A percentile compares a stretch with the other conserved stretches of the same genome.
These are phyloP conservation scores for Coleophora flavipennella DNA, from an alignment of 2,888 invertebrate species.

Conservation along the genomic window DNA sequence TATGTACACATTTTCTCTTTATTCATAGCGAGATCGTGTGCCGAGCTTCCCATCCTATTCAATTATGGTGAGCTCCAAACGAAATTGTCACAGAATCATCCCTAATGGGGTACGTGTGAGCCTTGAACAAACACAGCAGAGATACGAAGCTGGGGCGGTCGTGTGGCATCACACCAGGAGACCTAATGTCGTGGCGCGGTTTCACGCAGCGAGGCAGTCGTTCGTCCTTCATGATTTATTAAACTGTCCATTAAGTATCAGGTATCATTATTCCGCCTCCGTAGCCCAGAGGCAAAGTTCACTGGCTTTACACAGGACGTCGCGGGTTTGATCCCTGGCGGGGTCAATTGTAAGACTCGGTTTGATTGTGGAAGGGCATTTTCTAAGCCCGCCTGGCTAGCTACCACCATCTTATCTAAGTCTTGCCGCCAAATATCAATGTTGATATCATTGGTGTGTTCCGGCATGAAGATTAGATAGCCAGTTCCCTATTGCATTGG, in stretches of 20 bases:
- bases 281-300: too few species aligned
- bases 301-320: too few species aligned
- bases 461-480: too few species aligned
- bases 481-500: too few species aligned
- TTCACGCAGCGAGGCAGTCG: slow-evolving; percentile 38
- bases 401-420: too few species aligned
- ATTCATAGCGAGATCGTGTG: slow-evolving; percentile 48
- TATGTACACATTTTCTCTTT: slow-evolving; percentile 47
- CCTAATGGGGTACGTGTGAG: slow-evolving; percentile 61
- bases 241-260: slow-evolving; percentile 36
- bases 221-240: slow-evolving; percentile 41
- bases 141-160: slow-evolving; percentile 52
- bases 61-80: slow-evolving; percentile 54
- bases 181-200: slow-evolving; percentile 48
- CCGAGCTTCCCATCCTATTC: slow-evolving; percentile 57
- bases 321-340: too few species aligned
- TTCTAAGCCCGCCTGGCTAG: too few species aligned
- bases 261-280: too few species aligned
- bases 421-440: too few species aligned
- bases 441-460: too few species aligned
- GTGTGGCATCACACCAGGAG: slow-evolving; percentile 63
- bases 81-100: slow-evolving; percentile 57
- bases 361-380: too few species aligned
- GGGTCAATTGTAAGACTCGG: too few species aligned
- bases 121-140: slow-evolving; percentile 52